Evolutionary conservation across 2,797 vertebrate species (phyloP).

Genomic region (Macroramphosus scolopax): DNA sequence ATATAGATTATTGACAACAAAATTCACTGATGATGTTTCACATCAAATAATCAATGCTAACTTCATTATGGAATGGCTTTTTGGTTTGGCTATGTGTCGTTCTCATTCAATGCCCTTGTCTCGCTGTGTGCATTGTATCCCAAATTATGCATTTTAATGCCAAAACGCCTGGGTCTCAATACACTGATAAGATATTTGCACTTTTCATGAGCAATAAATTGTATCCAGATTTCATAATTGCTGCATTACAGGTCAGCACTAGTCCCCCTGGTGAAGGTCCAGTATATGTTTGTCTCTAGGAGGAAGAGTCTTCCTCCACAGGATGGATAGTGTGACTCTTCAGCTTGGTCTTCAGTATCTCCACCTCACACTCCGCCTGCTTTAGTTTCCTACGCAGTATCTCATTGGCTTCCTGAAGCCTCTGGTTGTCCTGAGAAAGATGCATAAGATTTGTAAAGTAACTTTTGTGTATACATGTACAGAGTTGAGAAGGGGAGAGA

Average conservation of each 20-base stretch:
- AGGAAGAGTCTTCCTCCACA: conserved; percentile 79
- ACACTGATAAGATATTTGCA: too few species aligned
- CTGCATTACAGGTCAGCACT: conserved; percentile 44
- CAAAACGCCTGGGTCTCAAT: conserved; percentile 4
- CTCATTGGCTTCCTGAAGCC: conserved; percentile 72
- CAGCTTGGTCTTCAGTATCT: conserved; percentile 74
- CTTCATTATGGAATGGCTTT: neutral
- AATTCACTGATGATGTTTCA: neutral
- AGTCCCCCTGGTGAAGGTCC: conserved; percentile 3
- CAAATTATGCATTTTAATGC: conserved; percentile 1
- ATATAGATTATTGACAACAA: neutral
- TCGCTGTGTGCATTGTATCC: conserved; percentile 9
- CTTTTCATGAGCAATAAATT: too few species aligned
- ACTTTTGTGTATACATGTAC: neutral
- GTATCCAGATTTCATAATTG: conserved; percentile 16
- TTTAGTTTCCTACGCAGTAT: conserved; percentile 74
- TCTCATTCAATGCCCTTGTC: conserved; percentile 22
- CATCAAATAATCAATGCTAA: conserved; percentile 7
- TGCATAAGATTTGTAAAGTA: conserved; percentile 1
- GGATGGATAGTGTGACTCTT: conserved; percentile 74
- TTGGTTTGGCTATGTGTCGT: too few species aligned
- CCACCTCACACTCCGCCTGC: conserved; percentile 74
- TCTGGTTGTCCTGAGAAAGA: conserved; percentile 71
- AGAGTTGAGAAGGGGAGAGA: neutral
- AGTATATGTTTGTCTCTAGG: conserved; percentile 47